phyloP scores from a whole-genome alignment of 2,113 vertebrate genomes.

The Gnathonemus longibarbis region DNA sequence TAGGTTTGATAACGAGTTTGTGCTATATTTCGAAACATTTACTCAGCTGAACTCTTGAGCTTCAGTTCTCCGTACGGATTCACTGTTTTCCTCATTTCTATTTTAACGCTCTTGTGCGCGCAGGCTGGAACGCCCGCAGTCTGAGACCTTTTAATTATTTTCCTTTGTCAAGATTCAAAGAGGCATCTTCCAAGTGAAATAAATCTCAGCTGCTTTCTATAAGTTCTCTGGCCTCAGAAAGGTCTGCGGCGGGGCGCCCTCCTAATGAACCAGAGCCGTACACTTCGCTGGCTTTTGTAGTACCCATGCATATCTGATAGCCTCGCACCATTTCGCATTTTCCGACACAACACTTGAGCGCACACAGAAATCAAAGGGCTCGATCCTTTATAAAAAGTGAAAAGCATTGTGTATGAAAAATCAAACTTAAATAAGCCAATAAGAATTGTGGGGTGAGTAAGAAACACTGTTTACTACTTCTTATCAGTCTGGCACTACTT shows the following conservation, averaged over 20 bases:
- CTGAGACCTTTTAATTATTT: background rate
- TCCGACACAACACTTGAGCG: background rate
- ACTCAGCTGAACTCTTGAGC: background rate
- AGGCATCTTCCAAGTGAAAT: conserved; percentile 14
- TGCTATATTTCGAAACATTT: background rate
- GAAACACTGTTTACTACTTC: background rate
- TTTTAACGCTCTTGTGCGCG: background rate
- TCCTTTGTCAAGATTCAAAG: background rate
- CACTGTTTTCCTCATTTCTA: background rate
- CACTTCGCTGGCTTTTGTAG: background rate
- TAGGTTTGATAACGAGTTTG: background rate
- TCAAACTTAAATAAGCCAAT: background rate
- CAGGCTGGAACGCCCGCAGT: background rate
- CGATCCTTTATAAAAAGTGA: background rate
- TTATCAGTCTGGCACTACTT: background rate
- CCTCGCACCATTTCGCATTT: background rate
- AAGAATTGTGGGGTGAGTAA: background rate
- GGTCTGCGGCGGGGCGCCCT: background rate
- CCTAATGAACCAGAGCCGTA: conserved; percentile 7
- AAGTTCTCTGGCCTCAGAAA: background rate
- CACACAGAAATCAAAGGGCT: background rate
- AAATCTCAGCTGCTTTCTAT: conserved; percentile 12
- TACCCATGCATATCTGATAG: background rate
- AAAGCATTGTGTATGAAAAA: background rate
- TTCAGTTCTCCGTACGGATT: background rate